Evolutionary conservation across 2,888 invertebrate genomes (phyloP), one percentile per base, ranked within the genome.

Genomic region (Rhingia rostrata): DNA sequence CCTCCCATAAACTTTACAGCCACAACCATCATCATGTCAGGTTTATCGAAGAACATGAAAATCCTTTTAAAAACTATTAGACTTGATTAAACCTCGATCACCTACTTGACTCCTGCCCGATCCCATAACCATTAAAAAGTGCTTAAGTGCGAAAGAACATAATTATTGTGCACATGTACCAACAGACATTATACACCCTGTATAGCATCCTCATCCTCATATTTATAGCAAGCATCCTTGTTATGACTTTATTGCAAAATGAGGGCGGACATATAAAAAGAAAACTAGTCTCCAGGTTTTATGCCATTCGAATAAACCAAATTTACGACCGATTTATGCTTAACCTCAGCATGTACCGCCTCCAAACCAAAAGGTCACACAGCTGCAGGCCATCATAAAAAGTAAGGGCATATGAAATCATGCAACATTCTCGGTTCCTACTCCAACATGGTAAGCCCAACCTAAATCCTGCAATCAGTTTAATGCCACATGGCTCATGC

Each of bases 401-500:
- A 53, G 12, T 12, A 53, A 53, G 10, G 9, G n/a, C 49, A 30
- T 7, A 49, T 10, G n/a, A 12, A 35, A 35, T n/a, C 33, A 12
- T 53, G 53, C 53, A 53, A 53, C n/a, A 35, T 33, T 53, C 3
- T 35, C 22, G 53, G 4, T 51, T 6, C n/a, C 33, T 39, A 22
- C 22, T 22, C 22, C 22, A 22, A 22, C 22, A 22, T 22, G 22
- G 22, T 22, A 22, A 14, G 47, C 14, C 14, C 47, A 32, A 32
- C 6, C 30, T 53, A 33, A 33, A 53, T 33, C 66, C 45, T 47
- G 47, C 75, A 75, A 66, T 77, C 60, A 54, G 60, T 67, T 53
- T 47, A 54, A 53, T 61, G 14, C 60, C 32, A 33, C 60, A 22
- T 45, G 60, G 14, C 54, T 56, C 54, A 39, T 47, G 69, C 33